Evolutionary conservation across 2,797 vertebrate genomes (phyloP), one percentile per base, ranked within the genome.

Genomic region (Sternarchorhynchus goeldii): DNA sequence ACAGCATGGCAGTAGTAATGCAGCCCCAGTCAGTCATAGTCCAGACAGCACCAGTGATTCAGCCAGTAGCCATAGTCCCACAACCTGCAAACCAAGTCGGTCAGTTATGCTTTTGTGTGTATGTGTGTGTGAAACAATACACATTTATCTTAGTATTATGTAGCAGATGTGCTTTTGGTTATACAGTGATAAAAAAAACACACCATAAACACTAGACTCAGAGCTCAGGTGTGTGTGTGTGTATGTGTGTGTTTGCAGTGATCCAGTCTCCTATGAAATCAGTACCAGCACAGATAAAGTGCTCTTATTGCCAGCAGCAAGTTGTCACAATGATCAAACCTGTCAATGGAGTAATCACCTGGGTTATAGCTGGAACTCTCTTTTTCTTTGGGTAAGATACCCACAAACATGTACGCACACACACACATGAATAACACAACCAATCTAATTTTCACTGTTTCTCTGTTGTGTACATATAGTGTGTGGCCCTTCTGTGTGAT

Each of bases 251-350:
- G 4, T 63, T 36, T 77, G 56, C 90, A 68, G 3, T 90, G 21
- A 1, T 85, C 21, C 79, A 88, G 41, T 10, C 69, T 16, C 0
- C 0, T 2, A 85, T 86, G 0, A 34, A 2, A 0, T 85, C 90
- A 0, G 0, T 6, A 45, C 85, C 94, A 0, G 90, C 87, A 18
- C 87, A 87, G 67, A 93, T 91, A 72, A 65, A 31, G 29, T 95
- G 95, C 72, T 90, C 90, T 16, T 73, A 82, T 58, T 95, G 95
- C 63, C 88, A 88, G 34, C 88, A 78, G 79, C 85, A 36, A 18
- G 86, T 94, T 5, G 66, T 93, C 58, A 95, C 93, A 0, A 62
- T 18, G 25, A 75, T 75, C 0, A 57, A 66, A 25, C 63, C 91
- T 80, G 89, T 68, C 0, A 79, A 36, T 2, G 94, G 95, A 0